Evolutionary conservation across 92 coral and sea anemone genomes (phyloP), one percentile per base, ranked within the genome.

Genomic region (Porites rus): DNA sequence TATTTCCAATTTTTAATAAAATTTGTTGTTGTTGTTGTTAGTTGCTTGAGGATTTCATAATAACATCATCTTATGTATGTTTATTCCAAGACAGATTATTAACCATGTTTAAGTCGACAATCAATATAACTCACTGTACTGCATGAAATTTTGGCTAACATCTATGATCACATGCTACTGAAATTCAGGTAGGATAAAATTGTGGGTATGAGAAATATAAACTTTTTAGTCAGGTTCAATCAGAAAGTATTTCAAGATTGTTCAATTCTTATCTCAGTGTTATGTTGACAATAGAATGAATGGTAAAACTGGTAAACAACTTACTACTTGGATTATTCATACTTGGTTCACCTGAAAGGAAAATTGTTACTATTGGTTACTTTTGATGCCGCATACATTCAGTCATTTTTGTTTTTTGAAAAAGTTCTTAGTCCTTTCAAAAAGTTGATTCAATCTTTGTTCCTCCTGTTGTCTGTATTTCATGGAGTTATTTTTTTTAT

Each of bases 391-490:
- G 71, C 63, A 58, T 82, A 82, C 78, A 82, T 82, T 43, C 72
- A 75, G 11, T 84, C 65, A 84, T 74, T 72, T 54, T 10, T 43
- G 79, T 46, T 75, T 8, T 19, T 52, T 52, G 21, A 75, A 75
- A 8, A 59, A 25, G 18, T 74, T 83, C 59, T 83, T 83, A 25
- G 80, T 83, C 58, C 28, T 72, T 74, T 83, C 72, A 24, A 74
- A 83, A 56, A 83, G 87, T 38, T 83, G 68, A 72, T 88, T 83
- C 80, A 88, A 88, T 76, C 87, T 82, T 12, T 81, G 52, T 65
- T 88, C 91, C 74, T 88, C 91, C 50, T 88, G 79, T 67, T 80
- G 76, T 82, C 91, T 88, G 85, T 88, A 88, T 65, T 71, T 76
- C 60, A 87, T 66, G 86, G 74, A n/a, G 72, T 71, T 83, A 56